Evolutionary conservation across 92 coral and sea anemone species (phyloP), one percentile per base, ranked within the genome.

Genomic region (Anthopleura xanthogrammica): DNA sequence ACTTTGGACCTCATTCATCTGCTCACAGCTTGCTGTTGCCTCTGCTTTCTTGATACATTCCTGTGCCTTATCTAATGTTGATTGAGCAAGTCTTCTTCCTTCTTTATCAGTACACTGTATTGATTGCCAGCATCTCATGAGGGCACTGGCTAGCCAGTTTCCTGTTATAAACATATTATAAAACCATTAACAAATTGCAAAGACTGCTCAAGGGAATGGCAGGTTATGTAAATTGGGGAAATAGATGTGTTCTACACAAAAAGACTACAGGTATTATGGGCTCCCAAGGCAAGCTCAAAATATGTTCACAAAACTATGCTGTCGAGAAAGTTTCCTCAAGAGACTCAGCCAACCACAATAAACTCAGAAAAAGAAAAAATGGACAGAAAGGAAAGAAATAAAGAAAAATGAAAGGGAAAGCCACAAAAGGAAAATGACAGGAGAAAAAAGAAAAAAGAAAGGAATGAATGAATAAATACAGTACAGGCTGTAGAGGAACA

Each of bases 101-200:
- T 82, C 79, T 41, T 41, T n/a, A 60, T 92, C 92, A 60, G 77
- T 71, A 3, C 83, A 87, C 64, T 82, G 90, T 24, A 86, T 16
- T 7, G 93, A 85, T 68, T 92, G 94, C 95, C 93, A 92, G 83
- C 93, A 82, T 80, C 82, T 85, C 76, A 90, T 79, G 43, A 85
- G 79, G 4, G 90, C 93, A 77, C 88, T 83, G 17, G 75, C 76
- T 11, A 77, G 64, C 91, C 91, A 88, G 36, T 78, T 76, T 1
- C 56, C 92, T 89, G 58, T 7, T 11, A 54, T 4, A 12, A 11
- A 14, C 54, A 54, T 54, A 54, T 20, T 19, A 62, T n/a, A 62
- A 58, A 58, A 16, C 13, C 22, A 58, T 14, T 58, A 16, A 16
- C 0, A 2, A 14, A 4, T 58, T 46, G 5, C 50, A 46, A 9